phyloP scores from a whole-genome alignment of 2,797 vertebrate genomes.

The Parauchenoglanis ngamensis region DNA sequence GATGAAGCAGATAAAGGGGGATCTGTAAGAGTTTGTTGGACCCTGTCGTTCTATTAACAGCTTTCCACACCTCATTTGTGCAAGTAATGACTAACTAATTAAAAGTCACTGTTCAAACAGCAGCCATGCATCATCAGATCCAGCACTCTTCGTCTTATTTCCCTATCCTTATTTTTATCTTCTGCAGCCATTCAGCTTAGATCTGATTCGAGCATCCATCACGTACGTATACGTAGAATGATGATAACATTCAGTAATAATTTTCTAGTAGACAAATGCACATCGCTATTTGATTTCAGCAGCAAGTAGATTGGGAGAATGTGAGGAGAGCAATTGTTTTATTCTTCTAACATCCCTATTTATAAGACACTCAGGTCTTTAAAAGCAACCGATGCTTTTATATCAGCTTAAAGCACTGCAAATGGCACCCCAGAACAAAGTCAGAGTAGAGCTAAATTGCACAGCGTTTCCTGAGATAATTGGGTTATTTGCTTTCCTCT shows the following conservation, averaged over 20 bases:
- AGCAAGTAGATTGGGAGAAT: neutral
- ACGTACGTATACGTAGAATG: neutral
- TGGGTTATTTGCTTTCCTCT: constrained; percentile 49
- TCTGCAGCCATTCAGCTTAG: neutral
- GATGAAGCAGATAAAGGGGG: constrained; percentile 61
- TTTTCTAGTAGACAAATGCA: constrained; percentile 1
- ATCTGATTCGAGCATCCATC: neutral
- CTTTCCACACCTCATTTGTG: constrained; percentile 78
- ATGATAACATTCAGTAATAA: neutral
- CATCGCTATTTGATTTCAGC: constrained; percentile 7
- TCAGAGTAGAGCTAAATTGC: constrained; percentile 44
- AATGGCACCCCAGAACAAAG: constrained; percentile 38
- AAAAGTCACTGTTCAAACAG: constrained; percentile 75
- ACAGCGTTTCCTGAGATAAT: constrained; percentile 45
- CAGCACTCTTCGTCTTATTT: neutral
- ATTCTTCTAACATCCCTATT: constrained; percentile 26
- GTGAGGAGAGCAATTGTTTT: neutral
- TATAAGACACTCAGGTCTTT: constrained; percentile 31
- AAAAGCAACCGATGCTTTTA: constrained; percentile 48
- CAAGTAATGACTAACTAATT: constrained; percentile 86
- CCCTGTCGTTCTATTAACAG: constrained; percentile 72
- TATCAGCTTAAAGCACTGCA: constrained; percentile 42
- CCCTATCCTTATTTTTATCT: neutral
- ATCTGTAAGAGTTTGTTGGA: constrained; percentile 62
- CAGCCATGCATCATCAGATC: constrained; percentile 51